These are phyloP conservation scores for Echinops telfairi DNA, from an alignment of 2,113 vertebrate species.

Conservation along the genomic window DNA sequence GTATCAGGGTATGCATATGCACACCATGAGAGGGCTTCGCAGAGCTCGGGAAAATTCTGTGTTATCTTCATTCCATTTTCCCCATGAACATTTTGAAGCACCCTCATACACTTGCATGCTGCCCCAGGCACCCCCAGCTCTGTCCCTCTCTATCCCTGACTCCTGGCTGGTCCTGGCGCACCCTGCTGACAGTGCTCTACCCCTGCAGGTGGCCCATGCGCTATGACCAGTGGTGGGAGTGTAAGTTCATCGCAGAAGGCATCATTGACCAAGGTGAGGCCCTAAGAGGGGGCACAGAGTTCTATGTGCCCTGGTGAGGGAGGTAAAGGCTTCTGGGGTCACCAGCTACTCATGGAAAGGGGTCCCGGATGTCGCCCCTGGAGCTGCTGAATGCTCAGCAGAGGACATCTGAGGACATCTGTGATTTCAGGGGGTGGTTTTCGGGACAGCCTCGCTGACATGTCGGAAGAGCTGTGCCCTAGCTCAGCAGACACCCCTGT, in stretches of 20 bases:
- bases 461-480: slow-evolving; percentile 98
- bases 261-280: slow-evolving; percentile 97
- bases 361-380: not conserved
- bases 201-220: slow-evolving; percentile 95
- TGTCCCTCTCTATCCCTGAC: not conserved
- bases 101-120: not conserved
- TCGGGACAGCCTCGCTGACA: slow-evolving; percentile 97
- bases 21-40: not conserved
- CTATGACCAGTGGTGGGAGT: slow-evolving; percentile 99
- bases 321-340: not conserved
- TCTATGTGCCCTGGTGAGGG: not conserved
- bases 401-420: slow-evolving; percentile 53
- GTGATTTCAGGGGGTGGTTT: slow-evolving; percentile 94
- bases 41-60: too few species aligned
- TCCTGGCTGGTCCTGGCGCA: not conserved
- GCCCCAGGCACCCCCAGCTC: not conserved
- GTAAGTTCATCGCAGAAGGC: slow-evolving; percentile 98
- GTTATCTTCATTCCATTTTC: too few species aligned
- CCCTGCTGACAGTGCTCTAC: not conserved
- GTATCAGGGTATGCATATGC: not conserved
- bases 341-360: not conserved
- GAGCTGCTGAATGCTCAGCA: slow-evolving; percentile 13
- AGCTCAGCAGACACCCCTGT: slow-evolving; percentile 95
- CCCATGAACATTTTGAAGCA: too few species aligned
- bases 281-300: not conserved